Conservation (phyloP, 2,797 vertebrate genomes). For the Yasuhikotakia modesta region DNA sequence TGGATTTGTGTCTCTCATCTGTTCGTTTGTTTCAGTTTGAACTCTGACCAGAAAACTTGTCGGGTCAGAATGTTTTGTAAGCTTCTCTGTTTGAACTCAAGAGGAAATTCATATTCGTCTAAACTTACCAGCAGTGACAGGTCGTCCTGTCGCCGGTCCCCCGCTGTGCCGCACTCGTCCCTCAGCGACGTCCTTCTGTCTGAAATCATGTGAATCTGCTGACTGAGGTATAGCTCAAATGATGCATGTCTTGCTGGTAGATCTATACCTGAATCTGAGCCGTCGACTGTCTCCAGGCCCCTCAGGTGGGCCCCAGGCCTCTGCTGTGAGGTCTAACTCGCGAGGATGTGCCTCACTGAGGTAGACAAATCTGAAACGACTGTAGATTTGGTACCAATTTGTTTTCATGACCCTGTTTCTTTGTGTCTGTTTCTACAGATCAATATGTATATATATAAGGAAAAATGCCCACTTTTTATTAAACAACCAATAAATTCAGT, state of each 20-base stretch:
- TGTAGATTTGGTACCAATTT: too few species aligned
- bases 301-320: slow-evolving; percentile 53
- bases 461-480: too few species aligned
- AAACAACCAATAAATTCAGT: slow-evolving; percentile 49
- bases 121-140: slow-evolving; percentile 12
- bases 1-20: slow-evolving; percentile 62
- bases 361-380: neutral
- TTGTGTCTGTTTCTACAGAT: too few species aligned
- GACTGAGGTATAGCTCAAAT: slow-evolving; percentile 36
- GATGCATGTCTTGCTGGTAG: slow-evolving; percentile 24
- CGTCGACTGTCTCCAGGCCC: slow-evolving; percentile 38
- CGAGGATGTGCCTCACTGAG: neutral
- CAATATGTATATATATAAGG: too few species aligned
- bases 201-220: slow-evolving; percentile 3
- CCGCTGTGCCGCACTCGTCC: slow-evolving; percentile 53
- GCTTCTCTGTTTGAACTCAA: slow-evolving; percentile 12
- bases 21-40: neutral
- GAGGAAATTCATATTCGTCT: slow-evolving; percentile 1
- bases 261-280: neutral
- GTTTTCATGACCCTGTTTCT: too few species aligned
- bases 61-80: slow-evolving; percentile 2
- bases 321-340: neutral
- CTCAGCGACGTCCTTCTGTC: slow-evolving; percentile 51
- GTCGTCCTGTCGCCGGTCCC: slow-evolving; percentile 7
- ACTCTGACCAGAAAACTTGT: slow-evolving; percentile 1